phyloP scores from a whole-genome alignment of 2,888 invertebrate genomes.

The Hoplodrina blanda region DNA sequence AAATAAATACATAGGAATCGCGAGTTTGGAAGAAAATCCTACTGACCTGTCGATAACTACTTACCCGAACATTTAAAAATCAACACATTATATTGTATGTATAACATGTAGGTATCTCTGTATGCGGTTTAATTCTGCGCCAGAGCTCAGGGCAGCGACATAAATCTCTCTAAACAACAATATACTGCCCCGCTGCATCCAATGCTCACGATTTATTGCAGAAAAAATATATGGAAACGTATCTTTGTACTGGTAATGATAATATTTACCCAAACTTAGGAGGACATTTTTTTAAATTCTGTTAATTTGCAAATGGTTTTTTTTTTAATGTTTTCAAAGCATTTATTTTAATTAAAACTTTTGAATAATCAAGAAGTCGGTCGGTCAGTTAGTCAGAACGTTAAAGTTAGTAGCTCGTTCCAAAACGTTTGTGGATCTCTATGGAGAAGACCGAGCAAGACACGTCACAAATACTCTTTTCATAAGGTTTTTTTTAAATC shows the following conservation, averaged over 20 bases:
- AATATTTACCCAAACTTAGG: background rate
- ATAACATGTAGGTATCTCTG: constrained; percentile 18
- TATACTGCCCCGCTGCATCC: constrained; percentile 65
- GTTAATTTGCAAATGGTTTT: background rate
- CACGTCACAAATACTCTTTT: too few species aligned
- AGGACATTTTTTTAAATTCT: background rate
- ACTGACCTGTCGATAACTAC: background rate
- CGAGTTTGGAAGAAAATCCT: too few species aligned
- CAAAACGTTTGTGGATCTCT: too few species aligned
- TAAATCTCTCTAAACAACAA: constrained; percentile 73
- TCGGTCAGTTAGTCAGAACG: too few species aligned
- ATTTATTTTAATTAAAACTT: too few species aligned
- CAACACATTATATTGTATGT: constrained; percentile 19
- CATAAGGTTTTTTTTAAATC: too few species aligned
- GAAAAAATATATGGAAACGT: constrained; percentile 54
- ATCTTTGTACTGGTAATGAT: constrained; percentile 8
- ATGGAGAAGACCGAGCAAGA: too few species aligned
- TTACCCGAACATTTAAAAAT: constrained; percentile 25
- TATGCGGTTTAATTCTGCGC: constrained; percentile 68
- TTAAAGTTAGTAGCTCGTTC: too few species aligned
- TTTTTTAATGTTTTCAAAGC: too few species aligned
- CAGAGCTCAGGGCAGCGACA: constrained; percentile 57
- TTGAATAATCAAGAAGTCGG: too few species aligned
- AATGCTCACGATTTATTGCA: constrained; percentile 53
- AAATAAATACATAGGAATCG: too few species aligned